phyloP scores from a whole-genome alignment of 1,140 invertebrate genomes.

The Lordiphosa stackelbergi region DNA sequence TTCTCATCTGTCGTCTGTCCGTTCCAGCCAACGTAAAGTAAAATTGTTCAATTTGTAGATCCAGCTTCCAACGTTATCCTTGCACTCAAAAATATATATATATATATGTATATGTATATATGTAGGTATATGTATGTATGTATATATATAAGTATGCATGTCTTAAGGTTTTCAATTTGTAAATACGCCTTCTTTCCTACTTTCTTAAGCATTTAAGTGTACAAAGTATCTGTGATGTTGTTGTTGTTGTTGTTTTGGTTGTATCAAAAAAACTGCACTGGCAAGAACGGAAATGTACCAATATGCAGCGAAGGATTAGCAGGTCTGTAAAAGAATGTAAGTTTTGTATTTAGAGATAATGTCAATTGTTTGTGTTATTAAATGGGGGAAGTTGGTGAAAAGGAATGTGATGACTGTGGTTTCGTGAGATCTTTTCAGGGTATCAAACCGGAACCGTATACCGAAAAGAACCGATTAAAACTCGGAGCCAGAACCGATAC shows the following conservation, averaged over 20 bases:
- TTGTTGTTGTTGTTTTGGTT: constrained; percentile 33
- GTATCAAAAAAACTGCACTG: constrained; percentile 71
- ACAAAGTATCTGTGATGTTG: constrained; percentile 54
- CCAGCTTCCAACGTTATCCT: constrained; percentile 54
- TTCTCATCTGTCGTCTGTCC: constrained; percentile 24
- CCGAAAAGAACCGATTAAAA: too few relatives aligned
- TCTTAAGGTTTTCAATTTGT: constrained; percentile 59
- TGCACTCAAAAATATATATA: constrained; percentile 70
- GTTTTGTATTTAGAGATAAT: constrained; percentile 51
- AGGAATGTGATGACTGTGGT: too few relatives aligned
- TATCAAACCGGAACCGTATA: too few relatives aligned
- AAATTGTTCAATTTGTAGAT: constrained; percentile 60
- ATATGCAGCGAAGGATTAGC: constrained; percentile 72
- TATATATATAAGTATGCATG: constrained; percentile 40
- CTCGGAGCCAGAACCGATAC: too few relatives aligned
- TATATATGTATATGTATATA: constrained; percentile 55
- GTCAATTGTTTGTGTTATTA: constrained; percentile 21
- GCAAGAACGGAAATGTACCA: constrained; percentile 71
- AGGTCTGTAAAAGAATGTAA: constrained; percentile 72
- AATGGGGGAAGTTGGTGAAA: too few relatives aligned
- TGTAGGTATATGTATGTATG: constrained; percentile 37
- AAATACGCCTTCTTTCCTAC: constrained; percentile 56
- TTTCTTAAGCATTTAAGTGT: constrained; percentile 50
- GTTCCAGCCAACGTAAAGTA: constrained; percentile 54
- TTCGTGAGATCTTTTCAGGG: too few relatives aligned